Percentiles rank a stretch among this genome's conserved stretches.
Conservation (phyloP, 2,113 vertebrate species). For the Ardeotis arabs region DNA sequence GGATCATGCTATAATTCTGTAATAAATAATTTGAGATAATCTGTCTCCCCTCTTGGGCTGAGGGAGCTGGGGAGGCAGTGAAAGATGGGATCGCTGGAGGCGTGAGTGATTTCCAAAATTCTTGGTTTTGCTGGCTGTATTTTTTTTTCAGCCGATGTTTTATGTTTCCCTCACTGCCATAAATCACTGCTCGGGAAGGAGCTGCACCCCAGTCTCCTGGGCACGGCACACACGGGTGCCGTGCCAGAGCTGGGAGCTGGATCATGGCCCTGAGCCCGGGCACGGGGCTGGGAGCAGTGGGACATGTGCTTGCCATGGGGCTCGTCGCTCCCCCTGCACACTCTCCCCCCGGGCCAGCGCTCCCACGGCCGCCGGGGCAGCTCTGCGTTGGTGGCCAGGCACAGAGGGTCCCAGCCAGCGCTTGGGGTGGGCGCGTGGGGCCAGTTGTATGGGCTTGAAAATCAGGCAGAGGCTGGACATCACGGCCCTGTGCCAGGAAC, state of each 20-base stretch:
- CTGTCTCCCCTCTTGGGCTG: background rate
- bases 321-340: fast-evolving
- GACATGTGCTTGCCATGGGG: fast-evolving
- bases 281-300: background rate
- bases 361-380: background rate
- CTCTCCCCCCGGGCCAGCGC: fast-evolving
- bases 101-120: conserved; percentile 49
- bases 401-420: background rate
- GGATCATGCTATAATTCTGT: conserved; percentile 17
- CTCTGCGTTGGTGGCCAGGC: fast-evolving
- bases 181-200: conserved; percentile 31
- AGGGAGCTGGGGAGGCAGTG: conserved; percentile 7
- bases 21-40: conserved; percentile 47
- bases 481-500: fast-evolving
- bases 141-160: background rate
- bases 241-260: background rate
- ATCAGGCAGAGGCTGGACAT: fast-evolving
- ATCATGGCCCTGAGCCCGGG: fast-evolving
- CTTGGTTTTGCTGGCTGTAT: background rate
- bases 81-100: conserved; percentile 6
- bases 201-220: background rate
- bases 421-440: fast-evolving
- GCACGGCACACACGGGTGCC: background rate
- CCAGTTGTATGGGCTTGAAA: fast-evolving
- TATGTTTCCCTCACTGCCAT: background rate